Conservation (phyloP, 2,888 invertebrate genomes). For the Thera britannica region DNA sequence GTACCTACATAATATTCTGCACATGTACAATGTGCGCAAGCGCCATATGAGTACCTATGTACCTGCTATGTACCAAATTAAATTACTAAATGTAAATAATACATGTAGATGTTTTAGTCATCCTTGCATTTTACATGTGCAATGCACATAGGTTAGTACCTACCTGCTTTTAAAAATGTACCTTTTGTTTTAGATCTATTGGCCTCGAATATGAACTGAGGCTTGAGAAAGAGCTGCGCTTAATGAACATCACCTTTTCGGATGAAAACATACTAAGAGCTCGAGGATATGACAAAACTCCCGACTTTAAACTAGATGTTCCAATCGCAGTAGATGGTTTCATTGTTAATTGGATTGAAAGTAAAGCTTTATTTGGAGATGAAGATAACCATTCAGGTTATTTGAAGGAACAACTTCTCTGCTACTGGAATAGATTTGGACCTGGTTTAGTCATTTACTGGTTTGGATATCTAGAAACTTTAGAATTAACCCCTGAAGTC, state of each 20-base stretch:
- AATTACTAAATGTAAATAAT: too few species aligned
- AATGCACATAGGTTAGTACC: too few species aligned
- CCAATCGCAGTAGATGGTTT: conserved; percentile 94
- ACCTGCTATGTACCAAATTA: too few species aligned
- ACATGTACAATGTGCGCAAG: conserved; percentile 1
- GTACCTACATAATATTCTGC: conserved; percentile 44
- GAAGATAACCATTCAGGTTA: conserved; percentile 91
- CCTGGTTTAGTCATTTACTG: conserved; percentile 97
- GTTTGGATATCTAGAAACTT: conserved; percentile 93
- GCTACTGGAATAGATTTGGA: conserved; percentile 98
- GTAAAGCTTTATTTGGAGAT: conserved; percentile 97
- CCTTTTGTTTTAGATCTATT: conserved; percentile 83
- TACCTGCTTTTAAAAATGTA: too few species aligned
- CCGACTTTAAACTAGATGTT: conserved; percentile 95
- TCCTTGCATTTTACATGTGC: too few species aligned
- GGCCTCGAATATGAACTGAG: conserved; percentile 95
- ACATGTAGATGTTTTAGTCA: too few species aligned
- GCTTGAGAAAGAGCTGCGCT: conserved; percentile 85
- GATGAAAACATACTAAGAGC: conserved; percentile 92
- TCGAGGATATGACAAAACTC: conserved; percentile 97
- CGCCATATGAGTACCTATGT: too few species aligned
- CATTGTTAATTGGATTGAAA: conserved; percentile 97
- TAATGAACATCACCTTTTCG: conserved; percentile 77
- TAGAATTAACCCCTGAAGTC: conserved; percentile 87
- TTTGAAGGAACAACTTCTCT: conserved; percentile 92